Evolutionary conservation across 2,888 invertebrate genomes (phyloP).

Genomic region (Cosmorhoe ocellata): DNA sequence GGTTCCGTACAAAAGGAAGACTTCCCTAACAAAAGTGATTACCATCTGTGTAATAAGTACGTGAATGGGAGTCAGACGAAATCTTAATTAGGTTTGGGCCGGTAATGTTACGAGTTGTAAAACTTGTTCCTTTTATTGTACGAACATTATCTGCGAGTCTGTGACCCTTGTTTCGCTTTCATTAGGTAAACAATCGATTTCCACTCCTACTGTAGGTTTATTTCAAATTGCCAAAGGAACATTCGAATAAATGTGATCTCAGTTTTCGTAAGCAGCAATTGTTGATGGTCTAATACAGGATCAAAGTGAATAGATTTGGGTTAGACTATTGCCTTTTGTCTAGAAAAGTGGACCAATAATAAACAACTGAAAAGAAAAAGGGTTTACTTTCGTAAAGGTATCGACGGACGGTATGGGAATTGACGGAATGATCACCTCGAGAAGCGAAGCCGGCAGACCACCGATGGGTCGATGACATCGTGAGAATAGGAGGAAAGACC

Average conservation of each 20-base stretch:
- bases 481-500: too few species aligned
- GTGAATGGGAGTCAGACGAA: conserved; percentile 46
- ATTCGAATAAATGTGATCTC: conserved; percentile 14
- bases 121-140: conserved; percentile 42
- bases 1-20: conserved; percentile 51
- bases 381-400: not conserved
- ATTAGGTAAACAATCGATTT: too few species aligned
- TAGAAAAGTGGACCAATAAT: not conserved
- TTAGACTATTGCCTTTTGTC: conserved; percentile 1
- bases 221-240: conserved; percentile 14
- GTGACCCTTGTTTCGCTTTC: too few species aligned
- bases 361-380: not conserved
- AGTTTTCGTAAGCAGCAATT: conserved; percentile 3
- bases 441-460: too few species aligned
- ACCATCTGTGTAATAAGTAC: conserved; percentile 58
- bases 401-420: too few species aligned
- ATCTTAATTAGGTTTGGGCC: conserved; percentile 56
- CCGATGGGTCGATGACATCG: too few species aligned
- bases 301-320: conserved; percentile 8
- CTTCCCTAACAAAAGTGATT: conserved; percentile 49
- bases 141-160: conserved; percentile 38
- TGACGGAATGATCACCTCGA: too few species aligned
- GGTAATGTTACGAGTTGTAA: conserved; percentile 41
- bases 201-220: conserved; percentile 19
- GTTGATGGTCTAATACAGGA: conserved; percentile 1